Evolutionary conservation across 2,113 vertebrate species (phyloP).

Genomic region (Micromys minutus): DNA sequence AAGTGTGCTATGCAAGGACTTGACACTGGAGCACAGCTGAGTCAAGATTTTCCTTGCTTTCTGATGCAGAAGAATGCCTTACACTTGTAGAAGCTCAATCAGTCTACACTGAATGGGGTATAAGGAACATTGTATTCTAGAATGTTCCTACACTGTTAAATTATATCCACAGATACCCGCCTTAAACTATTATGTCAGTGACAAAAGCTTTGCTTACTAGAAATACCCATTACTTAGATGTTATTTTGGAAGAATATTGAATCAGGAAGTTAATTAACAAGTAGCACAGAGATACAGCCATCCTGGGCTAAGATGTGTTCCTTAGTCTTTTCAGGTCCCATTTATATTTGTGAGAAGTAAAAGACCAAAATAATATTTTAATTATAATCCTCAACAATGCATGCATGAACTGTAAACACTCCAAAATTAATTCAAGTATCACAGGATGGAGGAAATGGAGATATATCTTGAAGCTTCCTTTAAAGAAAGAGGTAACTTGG

Average conservation of each 20-base stretch:
- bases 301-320: not conserved
- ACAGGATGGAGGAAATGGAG: not conserved
- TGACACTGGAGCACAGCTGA: not conserved
- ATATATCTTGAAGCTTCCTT: not conserved
- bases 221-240: not conserved
- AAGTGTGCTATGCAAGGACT: not conserved
- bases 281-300: not conserved
- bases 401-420: not conserved
- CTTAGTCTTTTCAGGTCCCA: not conserved
- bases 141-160: not conserved
- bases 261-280: not conserved
- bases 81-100: not conserved
- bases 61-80: not conserved
- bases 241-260: not conserved
- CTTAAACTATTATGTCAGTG: not conserved
- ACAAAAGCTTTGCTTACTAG: not conserved
- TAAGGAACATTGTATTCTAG: not conserved
- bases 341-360: not conserved
- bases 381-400: not conserved
- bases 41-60: not conserved
- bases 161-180: not conserved
- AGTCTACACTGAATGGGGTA: not conserved
- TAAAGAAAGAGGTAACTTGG: not conserved
- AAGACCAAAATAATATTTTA: not conserved
- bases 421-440: not conserved